phyloP scores from a whole-genome alignment of 2,797 vertebrate genomes.

The Lophius americanus region DNA sequence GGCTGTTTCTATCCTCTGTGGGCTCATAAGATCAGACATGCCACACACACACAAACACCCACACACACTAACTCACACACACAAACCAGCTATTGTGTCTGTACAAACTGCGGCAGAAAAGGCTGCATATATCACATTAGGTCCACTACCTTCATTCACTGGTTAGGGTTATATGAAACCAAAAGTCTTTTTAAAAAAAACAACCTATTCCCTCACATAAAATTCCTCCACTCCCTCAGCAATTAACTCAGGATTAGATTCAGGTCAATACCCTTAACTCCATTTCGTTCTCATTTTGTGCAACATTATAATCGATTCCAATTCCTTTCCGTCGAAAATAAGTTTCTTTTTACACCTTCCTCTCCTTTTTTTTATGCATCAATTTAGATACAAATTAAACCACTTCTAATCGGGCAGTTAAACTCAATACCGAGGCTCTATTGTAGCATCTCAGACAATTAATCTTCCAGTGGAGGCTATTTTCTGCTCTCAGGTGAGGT shows the following conservation, averaged over 20 bases:
- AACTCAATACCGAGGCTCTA: constrained; percentile 29
- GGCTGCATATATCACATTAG: constrained; percentile 22
- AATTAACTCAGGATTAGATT: constrained; percentile 68
- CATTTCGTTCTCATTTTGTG: constrained; percentile 37
- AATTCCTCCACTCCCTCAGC: constrained; percentile 50
- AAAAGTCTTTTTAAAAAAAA: constrained; percentile 8
- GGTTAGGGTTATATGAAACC: constrained; percentile 25
- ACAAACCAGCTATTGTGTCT: constrained; percentile 52
- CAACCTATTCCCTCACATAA: constrained; percentile 8
- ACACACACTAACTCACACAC: constrained; percentile 8
- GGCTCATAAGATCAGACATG: constrained; percentile 56
- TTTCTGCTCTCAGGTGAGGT: constrained; percentile 51
- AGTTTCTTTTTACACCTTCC: constrained; percentile 27
- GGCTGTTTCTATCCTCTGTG: constrained; percentile 31
- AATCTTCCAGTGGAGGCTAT: constrained; percentile 43
- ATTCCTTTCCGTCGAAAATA: constrained; percentile 33
- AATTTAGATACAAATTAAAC: constrained; percentile 57
- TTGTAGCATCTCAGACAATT: constrained; percentile 37
- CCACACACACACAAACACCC: constrained; percentile 16
- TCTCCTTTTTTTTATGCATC: constrained; percentile 29
- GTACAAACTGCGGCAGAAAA: constrained; percentile 28
- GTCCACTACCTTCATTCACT: constrained; percentile 13
- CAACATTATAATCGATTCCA: constrained; percentile 52
- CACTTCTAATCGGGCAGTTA: constrained; percentile 37
- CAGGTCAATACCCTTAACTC: constrained; percentile 56